Percentiles rank a stretch among this genome's conserved stretches.
These are phyloP conservation scores for Eremophila alpestris DNA, from an alignment of 2,797 vertebrate species.

Conservation along the genomic window DNA sequence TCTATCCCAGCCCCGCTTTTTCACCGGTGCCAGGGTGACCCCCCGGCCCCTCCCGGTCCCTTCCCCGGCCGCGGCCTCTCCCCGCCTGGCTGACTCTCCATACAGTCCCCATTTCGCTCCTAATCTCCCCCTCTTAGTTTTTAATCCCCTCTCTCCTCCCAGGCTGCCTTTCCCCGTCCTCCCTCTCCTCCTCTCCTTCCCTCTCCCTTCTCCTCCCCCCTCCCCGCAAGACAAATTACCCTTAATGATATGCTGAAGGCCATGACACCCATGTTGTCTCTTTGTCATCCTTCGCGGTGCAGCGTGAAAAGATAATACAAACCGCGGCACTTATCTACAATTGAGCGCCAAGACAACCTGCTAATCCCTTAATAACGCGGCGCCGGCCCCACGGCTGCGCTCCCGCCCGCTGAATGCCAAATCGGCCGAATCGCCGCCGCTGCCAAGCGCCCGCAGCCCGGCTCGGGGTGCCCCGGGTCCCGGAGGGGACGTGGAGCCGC, in stretches of 20 bases:
- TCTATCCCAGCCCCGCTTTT: background rate
- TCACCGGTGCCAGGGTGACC: background rate
- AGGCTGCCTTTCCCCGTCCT: conserved; percentile 28
- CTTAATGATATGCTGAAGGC: conserved; percentile 76
- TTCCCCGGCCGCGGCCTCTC: background rate
- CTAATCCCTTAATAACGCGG: conserved; percentile 78
- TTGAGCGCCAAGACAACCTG: conserved; percentile 73
- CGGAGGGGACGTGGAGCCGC: background rate
- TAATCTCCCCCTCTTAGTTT: conserved; percentile 61
- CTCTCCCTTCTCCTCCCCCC: conserved; percentile 1
- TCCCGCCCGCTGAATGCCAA: conserved; percentile 56
- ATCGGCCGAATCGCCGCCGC: conserved; percentile 16
- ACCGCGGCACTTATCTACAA: conserved; percentile 75
- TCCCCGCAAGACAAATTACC: conserved; percentile 71
- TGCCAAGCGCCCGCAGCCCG: background rate
- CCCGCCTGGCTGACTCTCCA: conserved; percentile 51
- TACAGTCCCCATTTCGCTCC: conserved; percentile 43
- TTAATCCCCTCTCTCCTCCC: conserved; percentile 65
- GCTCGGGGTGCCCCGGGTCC: background rate
- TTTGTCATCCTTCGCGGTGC: conserved; percentile 71
- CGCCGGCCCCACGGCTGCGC: conserved; percentile 67
- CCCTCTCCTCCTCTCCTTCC: conserved; percentile 26
- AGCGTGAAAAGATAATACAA: conserved; percentile 73
- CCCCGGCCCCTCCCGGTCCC: background rate
- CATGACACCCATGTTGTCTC: conserved; percentile 71